phyloP scores from a whole-genome alignment of 2,888 invertebrate genomes.

The Leptothorax acervorum region DNA sequence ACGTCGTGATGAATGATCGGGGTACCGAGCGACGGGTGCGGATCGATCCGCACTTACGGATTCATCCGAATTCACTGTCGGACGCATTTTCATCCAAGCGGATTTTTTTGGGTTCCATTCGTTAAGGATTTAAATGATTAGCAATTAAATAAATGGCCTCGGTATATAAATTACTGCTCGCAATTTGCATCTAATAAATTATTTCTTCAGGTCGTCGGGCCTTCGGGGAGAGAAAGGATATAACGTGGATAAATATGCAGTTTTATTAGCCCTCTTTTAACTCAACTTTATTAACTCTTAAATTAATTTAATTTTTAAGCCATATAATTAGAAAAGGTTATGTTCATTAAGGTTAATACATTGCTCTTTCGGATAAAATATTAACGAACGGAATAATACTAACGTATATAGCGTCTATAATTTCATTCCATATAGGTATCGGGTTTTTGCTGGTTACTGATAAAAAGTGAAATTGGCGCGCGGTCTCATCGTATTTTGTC shows the following conservation, averaged over 20 bases:
- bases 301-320: background rate
- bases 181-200: conserved; percentile 8
- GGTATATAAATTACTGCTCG: background rate
- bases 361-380: background rate
- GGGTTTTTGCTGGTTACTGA: background rate
- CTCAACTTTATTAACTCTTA: background rate
- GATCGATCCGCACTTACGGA: conserved; percentile 44
- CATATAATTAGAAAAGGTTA: background rate
- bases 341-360: background rate
- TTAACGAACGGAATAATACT: background rate
- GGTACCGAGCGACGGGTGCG: background rate
- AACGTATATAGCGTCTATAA: background rate
- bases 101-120: conserved; percentile 46
- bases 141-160: background rate
- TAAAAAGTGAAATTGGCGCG: background rate
- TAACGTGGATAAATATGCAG: background rate
- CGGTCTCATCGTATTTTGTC: background rate
- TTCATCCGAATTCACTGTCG: conserved; percentile 51
- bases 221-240: background rate
- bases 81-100: conserved; percentile 27
- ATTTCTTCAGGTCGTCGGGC: background rate
- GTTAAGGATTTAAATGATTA: conserved; percentile 26
- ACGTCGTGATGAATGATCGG: conserved; percentile 29
- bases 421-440: background rate
- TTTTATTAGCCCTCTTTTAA: background rate